A percentile compares a stretch with the other conserved stretches of the same genome.
These are phyloP conservation scores for Melanaphis sacchari DNA, from an alignment of 1,140 invertebrate genomes.

Conservation along the genomic window DNA sequence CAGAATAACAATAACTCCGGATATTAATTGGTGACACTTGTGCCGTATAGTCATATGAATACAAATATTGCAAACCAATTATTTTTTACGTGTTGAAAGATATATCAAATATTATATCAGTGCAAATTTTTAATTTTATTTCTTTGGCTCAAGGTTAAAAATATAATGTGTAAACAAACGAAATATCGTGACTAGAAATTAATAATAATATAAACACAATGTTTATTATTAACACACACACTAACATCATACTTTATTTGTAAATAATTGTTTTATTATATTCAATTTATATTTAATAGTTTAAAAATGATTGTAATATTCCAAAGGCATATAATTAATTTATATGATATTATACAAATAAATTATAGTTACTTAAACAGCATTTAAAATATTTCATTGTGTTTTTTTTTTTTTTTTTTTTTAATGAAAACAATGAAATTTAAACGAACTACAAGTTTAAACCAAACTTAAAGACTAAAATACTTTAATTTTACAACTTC, in stretches of 20 bases:
- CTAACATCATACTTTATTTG: neutral
- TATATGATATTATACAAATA: neutral
- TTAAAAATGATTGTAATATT: neutral
- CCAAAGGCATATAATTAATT: neutral
- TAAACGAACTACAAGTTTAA: neutral
- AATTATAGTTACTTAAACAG: neutral
- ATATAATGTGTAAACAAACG: neutral
- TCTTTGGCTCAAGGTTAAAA: neutral
- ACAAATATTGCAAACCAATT: neutral
- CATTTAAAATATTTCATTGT: neutral
- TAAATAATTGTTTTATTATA: no score
- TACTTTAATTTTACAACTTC: neutral
- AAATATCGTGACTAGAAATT: neutral
- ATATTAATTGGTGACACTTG: neutral
- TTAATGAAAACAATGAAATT: neutral
- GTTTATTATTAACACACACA: neutral
- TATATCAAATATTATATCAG: neutral
- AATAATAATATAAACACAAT: neutral
- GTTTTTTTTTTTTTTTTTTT: neutral
- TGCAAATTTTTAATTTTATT: neutral
- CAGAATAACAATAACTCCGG: neutral
- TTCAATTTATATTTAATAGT: neutral
- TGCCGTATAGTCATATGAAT: neutral
- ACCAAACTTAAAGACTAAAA: neutral
- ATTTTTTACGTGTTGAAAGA: slow-evolving; percentile 3